Evolutionary conservation across 2,888 invertebrate species (phyloP).

Genomic region (Melikaiella ostensackeni): DNA sequence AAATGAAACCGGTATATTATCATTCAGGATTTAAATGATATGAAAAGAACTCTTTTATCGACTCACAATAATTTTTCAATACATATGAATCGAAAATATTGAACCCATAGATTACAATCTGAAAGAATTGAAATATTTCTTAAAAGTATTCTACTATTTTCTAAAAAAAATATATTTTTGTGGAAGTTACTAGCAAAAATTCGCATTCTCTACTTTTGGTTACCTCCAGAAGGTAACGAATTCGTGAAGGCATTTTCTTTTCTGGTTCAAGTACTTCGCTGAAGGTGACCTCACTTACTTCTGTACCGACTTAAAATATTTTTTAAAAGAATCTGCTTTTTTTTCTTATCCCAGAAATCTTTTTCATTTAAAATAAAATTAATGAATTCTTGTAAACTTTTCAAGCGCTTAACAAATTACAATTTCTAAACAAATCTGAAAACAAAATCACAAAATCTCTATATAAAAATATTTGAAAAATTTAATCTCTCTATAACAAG

Average conservation of each 20-base stretch:
- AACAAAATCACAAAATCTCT: too few relatives aligned
- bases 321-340: not conserved
- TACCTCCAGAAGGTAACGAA: constrained; percentile 19
- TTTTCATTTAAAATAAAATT: too few relatives aligned
- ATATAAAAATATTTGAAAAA: too few relatives aligned
- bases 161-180: not conserved
- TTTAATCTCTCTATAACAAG: too few relatives aligned
- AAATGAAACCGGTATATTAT: not conserved
- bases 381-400: too few relatives aligned
- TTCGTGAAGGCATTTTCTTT: not conserved
- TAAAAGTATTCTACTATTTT: not conserved
- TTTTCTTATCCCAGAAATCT: not conserved
- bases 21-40: not conserved
- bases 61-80: not conserved
- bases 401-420: too few relatives aligned
- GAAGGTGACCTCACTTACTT: constrained; percentile 12
- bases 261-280: not conserved
- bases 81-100: not conserved
- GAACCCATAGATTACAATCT: not conserved
- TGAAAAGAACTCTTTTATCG: not conserved
- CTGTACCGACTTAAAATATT: not conserved
- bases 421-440: too few relatives aligned
- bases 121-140: not conserved
- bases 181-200: not conserved
- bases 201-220: too few relatives aligned